These are phyloP conservation scores for Cheilosia pagana DNA, from an alignment of 2,888 invertebrate genomes.

Conservation along the genomic window DNA sequence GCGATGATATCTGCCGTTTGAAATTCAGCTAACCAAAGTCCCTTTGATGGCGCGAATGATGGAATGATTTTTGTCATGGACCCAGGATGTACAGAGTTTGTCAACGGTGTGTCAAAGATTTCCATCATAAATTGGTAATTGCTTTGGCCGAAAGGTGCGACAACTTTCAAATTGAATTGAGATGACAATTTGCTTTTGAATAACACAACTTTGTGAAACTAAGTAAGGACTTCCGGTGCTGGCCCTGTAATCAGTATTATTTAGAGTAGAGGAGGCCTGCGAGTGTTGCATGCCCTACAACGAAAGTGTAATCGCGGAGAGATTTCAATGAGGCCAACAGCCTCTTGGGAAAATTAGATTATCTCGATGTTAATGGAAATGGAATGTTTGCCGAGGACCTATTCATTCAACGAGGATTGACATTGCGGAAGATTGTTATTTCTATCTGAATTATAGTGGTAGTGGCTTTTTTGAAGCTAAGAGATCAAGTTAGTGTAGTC, in stretches of 20 bases:
- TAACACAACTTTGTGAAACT: slow-evolving; percentile 47
- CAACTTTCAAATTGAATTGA: slow-evolving; percentile 70
- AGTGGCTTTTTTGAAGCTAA: no score
- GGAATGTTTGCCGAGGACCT: not conserved
- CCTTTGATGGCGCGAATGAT: slow-evolving; percentile 35
- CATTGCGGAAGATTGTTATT: no score
- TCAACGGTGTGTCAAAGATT: slow-evolving; percentile 50
- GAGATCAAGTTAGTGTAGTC: no score
- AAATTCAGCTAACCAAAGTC: slow-evolving; percentile 52
- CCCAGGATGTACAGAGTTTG: slow-evolving; percentile 12
- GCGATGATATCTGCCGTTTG: slow-evolving; percentile 24
- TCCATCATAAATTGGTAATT: slow-evolving; percentile 70
- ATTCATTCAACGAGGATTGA: no score
- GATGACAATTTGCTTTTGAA: slow-evolving; percentile 65
- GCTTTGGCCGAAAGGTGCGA: slow-evolving; percentile 47
- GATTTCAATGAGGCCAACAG: slow-evolving; percentile 1
- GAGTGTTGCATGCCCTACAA: not conserved
- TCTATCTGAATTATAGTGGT: no score
- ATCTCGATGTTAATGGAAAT: not conserved
- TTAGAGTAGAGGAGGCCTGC: not conserved
- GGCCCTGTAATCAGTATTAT: not conserved
- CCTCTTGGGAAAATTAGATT: not conserved
- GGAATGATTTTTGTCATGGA: slow-evolving; percentile 51
- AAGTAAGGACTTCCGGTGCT: not conserved
- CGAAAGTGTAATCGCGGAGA: no score